Evolutionary conservation across 2,888 invertebrate species (phyloP), one percentile per base, ranked within the genome.

Genomic region (Nemotelus nigrinus): DNA sequence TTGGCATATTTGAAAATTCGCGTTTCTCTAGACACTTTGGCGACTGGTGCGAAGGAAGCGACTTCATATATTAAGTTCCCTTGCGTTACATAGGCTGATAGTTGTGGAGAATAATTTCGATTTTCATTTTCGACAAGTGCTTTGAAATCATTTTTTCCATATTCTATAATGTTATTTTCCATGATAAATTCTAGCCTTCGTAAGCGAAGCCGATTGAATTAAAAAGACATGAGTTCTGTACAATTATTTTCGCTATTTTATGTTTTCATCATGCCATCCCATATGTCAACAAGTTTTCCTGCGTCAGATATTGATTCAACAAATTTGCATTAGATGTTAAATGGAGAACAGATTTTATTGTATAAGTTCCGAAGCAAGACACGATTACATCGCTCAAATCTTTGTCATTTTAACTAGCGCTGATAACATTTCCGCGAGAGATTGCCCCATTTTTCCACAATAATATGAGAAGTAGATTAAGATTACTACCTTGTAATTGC

Each of bases 271-370:
- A 3, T 63, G 10, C 3, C 48, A 50, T 60, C 48, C 63, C 60
- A 63, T 74, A 48, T 48, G 74, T 47, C 74, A 74, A 74, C 74
- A 74, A 74, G 63, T 74, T 72, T 74, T 60, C 58, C 57, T 60
- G 48, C 63, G 74, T 55, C 76, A 64, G 65, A 64, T 76, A 76
- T 76, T 76, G 76, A 76, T 76, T 64, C 76, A 76, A 76, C 64
- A 76, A 76, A 76, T 76, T 76, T 65, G 76, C 76, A 65, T 76
- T 39, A 63, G 48, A 63, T 55, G 70, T 43, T 70, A 70, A 70
- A 43, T 53, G 44, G 70, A 25, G 44, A 55, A 53, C 8, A 70
- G 55, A 70, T 8, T 25, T 25, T 57, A n/a, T 67, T 67, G 67
- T 67, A 67, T 67, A 67, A 67, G 67, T 55, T 1, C 55, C 5